Evolutionary conservation across 1,140 invertebrate genomes (phyloP).

Genomic region (Diorhabda carinulata): DNA sequence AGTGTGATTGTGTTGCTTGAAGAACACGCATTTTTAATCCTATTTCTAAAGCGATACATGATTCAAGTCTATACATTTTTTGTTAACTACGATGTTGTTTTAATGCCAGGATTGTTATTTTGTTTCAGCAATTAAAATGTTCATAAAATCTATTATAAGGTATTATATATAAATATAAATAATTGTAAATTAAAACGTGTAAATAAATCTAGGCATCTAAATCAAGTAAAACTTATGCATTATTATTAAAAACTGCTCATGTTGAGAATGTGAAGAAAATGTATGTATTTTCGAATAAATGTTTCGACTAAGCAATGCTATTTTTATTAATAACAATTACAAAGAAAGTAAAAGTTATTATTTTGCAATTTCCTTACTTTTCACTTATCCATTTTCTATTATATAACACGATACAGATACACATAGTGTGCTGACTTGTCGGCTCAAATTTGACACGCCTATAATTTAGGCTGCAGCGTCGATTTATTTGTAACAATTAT

Average conservation of each 20-base stretch:
- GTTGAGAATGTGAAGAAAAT: background rate
- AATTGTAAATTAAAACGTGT: constrained; percentile 8
- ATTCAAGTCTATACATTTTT: constrained; percentile 4
- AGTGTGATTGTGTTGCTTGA: constrained; percentile 19
- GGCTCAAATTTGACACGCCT: no score
- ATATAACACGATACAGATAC: no score
- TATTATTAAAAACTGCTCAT: constrained; percentile 11
- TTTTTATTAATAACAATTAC: background rate
- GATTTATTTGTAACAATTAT: no score
- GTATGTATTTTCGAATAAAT: constrained; percentile 17
- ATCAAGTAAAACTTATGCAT: constrained; percentile 1
- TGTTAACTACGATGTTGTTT: background rate
- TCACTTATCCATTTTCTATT: no score
- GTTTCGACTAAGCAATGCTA: constrained; percentile 4
- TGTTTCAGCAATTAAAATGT: constrained; percentile 4
- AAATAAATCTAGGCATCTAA: constrained; percentile 4
- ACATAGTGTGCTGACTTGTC: no score
- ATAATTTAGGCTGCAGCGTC: no score
- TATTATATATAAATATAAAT: background rate
- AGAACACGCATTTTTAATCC: constrained; percentile 15
- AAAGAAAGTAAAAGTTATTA: no score
- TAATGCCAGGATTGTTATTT: constrained; percentile 16
- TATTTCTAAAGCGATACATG: background rate
- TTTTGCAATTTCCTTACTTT: no score
- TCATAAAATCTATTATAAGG: background rate